Evolutionary conservation across 2,888 invertebrate genomes (phyloP), one percentile per base, ranked within the genome.

Genomic region (Cantharis rufa): DNA sequence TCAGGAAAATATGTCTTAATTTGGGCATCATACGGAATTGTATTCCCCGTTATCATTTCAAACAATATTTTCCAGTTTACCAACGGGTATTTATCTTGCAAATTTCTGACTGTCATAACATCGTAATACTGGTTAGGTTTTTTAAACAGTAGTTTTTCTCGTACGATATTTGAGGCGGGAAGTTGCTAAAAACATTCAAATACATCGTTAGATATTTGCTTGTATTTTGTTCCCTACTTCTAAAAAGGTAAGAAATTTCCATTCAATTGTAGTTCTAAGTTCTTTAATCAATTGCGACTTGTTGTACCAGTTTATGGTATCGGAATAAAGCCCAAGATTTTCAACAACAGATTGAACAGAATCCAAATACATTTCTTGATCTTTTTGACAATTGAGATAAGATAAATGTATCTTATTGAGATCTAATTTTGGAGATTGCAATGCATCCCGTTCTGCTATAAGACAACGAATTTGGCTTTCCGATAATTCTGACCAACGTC

Each of bases 41-140:
- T n/a, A n/a, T n/a, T 48, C 0, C 81, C 81, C 1, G 81, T 82
- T 70, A 84, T 27, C 11, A 73, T 79, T 72, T 77, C 66, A 61
- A 85, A 83, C n/a, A 85, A 71, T 24, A 69, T 70, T 21, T 78
- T 77, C 85, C 85, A 85, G 10, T 84, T 21, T 2, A 85, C 63
- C 15, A 78, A 70, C 0, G 80, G 76, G 74, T 79, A 82, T 11
- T 81, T 72, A 2, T 61, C n/a, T 75, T 83, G 76, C 62, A 84
- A 73, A 18, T 83, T 81, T 0, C 76, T 71, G 9, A 84, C 73
- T 75, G 74, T 80, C 24, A 72, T 15, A 74, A 77, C 15, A 1
- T 15, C 62, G 15, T 77, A 82, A 1, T 32, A 0, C 4, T 24
- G 24, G 9, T 48, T 2, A 2, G n/a, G 4, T 1, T 80, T 69